A percentile compares a stretch with the other conserved stretches of the same genome.
Conservation (phyloP, 2,797 vertebrate genomes). For the Decapterus maruadsi region DNA sequence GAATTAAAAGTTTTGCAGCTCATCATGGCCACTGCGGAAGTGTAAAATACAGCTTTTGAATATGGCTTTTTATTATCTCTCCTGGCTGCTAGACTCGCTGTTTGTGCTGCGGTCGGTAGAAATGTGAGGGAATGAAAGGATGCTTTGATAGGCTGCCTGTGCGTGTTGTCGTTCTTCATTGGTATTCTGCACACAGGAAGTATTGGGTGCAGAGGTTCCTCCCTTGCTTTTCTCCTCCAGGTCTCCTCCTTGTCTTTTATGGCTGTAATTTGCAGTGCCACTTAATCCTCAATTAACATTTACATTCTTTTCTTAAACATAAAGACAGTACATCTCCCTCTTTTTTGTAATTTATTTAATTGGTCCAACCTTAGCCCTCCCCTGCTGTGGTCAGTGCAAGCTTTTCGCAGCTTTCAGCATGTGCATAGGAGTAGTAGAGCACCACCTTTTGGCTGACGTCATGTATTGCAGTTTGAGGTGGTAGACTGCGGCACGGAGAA, state of each 20-base stretch:
- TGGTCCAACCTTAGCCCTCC: constrained; percentile 16
- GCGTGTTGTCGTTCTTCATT: constrained; percentile 75
- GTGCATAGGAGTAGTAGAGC: constrained; percentile 72
- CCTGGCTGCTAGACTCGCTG: constrained; percentile 42
- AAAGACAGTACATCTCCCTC: constrained; percentile 37
- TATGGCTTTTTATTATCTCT: constrained; percentile 32
- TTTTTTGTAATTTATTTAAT: constrained; percentile 53
- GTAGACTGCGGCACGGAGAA: constrained; percentile 35
- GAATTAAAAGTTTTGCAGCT: constrained; percentile 28
- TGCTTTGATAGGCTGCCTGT: constrained; percentile 73
- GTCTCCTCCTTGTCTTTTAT: constrained; percentile 42
- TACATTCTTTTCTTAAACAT: constrained; percentile 17
- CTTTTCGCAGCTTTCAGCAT: background rate
- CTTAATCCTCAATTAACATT: constrained; percentile 60
- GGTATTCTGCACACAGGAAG: constrained; percentile 78
- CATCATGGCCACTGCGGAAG: background rate
- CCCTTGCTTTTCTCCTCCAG: constrained; percentile 41
- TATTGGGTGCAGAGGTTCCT: constrained; percentile 69
- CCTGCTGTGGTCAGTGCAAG: constrained; percentile 13
- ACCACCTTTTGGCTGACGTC: constrained; percentile 75
- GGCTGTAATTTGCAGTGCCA: constrained; percentile 42
- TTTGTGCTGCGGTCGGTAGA: constrained; percentile 57
- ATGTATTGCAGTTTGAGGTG: constrained; percentile 47
- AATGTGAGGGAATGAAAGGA: constrained; percentile 72
- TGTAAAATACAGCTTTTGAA: constrained; percentile 41